These are phyloP conservation scores for Spialia ferax DNA, from an alignment of 2,888 invertebrate genomes.

Conservation along the genomic window DNA sequence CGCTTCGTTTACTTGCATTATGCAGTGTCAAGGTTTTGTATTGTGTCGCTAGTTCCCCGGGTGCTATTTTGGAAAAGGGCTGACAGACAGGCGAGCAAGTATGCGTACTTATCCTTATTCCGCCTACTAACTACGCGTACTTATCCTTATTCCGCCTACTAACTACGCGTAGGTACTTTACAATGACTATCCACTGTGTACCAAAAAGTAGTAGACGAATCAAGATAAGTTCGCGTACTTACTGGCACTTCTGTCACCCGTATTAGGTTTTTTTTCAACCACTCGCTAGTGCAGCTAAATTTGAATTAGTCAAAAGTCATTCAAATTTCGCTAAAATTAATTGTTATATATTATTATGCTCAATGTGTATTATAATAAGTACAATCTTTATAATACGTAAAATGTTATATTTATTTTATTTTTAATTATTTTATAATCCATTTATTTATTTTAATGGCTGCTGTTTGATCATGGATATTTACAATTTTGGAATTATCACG, in stretches of 20 bases:
- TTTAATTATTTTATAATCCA: not conserved
- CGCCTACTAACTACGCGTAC: no score
- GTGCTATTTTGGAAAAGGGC: conserved; percentile 23
- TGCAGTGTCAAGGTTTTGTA: conserved; percentile 29
- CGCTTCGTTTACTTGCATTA: conserved; percentile 40
- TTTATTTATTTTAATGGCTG: conserved; percentile 13
- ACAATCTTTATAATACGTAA: conserved; percentile 8
- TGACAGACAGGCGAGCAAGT: no score
- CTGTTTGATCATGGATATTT: conserved; percentile 18
- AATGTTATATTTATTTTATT: not conserved
- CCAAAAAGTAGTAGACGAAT: no score
- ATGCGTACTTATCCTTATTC: no score
- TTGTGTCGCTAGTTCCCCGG: conserved; percentile 23
- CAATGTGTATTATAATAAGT: conserved; percentile 24
- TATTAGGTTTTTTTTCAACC: conserved; percentile 29
- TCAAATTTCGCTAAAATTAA: conserved; percentile 3
- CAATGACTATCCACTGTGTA: no score
- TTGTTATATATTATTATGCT: conserved; percentile 14
- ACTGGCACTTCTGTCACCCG: no score
- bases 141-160: no score
- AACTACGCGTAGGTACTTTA: no score
- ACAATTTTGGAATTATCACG: no score
- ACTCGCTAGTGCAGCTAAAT: conserved; percentile 14
- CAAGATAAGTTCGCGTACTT: no score
- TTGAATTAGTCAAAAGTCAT: conserved; percentile 9